Base-by-base conservation (phyloP, 2,797 vertebrate genomes). In the Kryptopterus vitreolus region DNA sequence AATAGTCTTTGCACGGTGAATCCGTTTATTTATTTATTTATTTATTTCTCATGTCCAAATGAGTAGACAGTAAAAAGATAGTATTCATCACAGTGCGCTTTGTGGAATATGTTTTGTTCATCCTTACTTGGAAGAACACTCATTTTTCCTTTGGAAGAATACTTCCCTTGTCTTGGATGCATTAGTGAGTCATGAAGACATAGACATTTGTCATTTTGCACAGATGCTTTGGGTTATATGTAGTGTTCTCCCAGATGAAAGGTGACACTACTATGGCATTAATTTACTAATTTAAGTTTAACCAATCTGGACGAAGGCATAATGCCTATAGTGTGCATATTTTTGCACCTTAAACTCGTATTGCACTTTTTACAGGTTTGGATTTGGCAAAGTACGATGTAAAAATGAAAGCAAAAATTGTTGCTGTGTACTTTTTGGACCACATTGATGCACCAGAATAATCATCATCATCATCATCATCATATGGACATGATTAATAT, bases 121-220 rank as follows among this genome's bases (percentile, higher is more conserved):
- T 46, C 81, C 52, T 24, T 59, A 58, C 68, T 77, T 82, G 81
- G 68, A 82, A 78, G 68, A 58, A 73, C 68, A 65, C 57, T 58
- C 6, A 11, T 57, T 65, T 79, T 81, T 66, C 35, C 29, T 46
- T 59, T 82, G 76, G 81, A 73, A 50, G 35, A 59, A 50, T 29
- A n/a, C 16, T 24, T 50, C 18, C 26, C 12, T 9, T 50, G 76
- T 57, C 69, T 68, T 82, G 53, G 68, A 82, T 18, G 61, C 70
- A 52, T 82, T 74, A 74, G 16, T 58, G 70, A 38, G 38, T 1
- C 35, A 24, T 55, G 58, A 74, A 59, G 8, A 12, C 46, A 20
- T 48, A 31, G 58, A 77, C 53, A 35, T 63, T 74, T 68, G 52
- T 58, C 76, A 38, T 78, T 58, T 74, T 43, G n/a, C 59, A 50